Conservation (phyloP, 2,797 vertebrate species). For the Microhierax caerulescens region DNA sequence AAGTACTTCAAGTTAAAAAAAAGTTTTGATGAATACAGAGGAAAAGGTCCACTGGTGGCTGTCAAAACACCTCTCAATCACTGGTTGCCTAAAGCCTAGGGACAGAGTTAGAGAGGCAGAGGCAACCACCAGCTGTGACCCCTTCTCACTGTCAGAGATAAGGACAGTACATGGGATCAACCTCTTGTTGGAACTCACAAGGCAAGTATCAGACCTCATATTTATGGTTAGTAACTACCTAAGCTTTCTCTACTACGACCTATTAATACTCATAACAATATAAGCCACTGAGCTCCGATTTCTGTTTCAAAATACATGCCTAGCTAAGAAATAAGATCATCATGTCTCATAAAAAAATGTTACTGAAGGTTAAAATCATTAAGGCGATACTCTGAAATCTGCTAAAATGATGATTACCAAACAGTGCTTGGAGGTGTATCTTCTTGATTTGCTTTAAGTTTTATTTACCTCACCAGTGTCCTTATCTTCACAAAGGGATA, state of each 20-base stretch:
- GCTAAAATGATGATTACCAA: not conserved
- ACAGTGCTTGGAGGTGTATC: not conserved
- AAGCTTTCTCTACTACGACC: not conserved
- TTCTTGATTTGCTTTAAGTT: not conserved
- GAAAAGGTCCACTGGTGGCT: not conserved
- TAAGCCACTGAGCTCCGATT: not conserved
- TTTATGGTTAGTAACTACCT: not conserved
- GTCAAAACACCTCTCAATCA: not conserved
- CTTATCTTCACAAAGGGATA: slow-evolving; percentile 98
- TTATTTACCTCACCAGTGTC: slow-evolving; percentile 92
- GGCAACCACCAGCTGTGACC: not conserved
- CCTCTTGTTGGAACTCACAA: not conserved
- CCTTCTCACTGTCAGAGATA: not conserved
- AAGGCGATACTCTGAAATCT: not conserved
- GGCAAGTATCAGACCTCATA: not conserved
- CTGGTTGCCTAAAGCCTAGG: not conserved
- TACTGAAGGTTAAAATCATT: not conserved
- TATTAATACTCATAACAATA: not conserved
- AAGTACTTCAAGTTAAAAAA: not conserved
- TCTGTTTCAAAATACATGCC: not conserved
- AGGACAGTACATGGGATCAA: not conserved
- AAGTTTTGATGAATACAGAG: not conserved
- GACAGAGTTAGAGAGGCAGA: not conserved
- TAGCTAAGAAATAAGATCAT: not conserved
- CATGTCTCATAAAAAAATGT: not conserved